Base-by-base conservation (phyloP, 1,140 invertebrate genomes). In the Gonatopus flavifemur region DNA sequence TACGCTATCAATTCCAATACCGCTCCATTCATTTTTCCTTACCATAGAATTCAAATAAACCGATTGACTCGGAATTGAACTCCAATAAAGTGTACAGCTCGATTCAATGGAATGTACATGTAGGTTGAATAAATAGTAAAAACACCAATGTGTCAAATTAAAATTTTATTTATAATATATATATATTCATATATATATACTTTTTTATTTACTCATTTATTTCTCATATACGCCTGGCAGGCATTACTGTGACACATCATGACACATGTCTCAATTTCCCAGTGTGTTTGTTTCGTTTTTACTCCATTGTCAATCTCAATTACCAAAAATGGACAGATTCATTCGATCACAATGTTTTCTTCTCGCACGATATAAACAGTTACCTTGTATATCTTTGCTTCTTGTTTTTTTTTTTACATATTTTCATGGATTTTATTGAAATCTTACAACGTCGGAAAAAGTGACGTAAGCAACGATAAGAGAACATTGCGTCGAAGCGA, bases 311-410 rank as follows among this genome's bases (percentile, higher is more conserved):
- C 56, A 64, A 57, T 57, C 43, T 57, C 54, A 52, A 66, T 70
- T 68, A 62, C 67, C 63, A 73, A 72, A 67, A 69, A 71, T 68
- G 66, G 66, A 66, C 66, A 68, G 66, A 57, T 55, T 32, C 55
- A 45, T 49, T 33, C 20, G 37, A 20, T 32, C 39, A 52, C 51
- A 47, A 56, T 41, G 50, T 56, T 62, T 55, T 42, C 55, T 36
- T 24, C 25, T 55, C 49, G 36, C 19, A 39, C 35, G 4, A 40
- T 22, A 24, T 15, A 24, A 19, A 22, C 30, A 44, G 36, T 43
- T 48, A n/a, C n/a, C n/a, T n/a, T 24, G 15, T 30, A 13, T 44
- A 13, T 19, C 35, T 22, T 40, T 3, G 2, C 2, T 16, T 6
- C 3, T 36, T 28, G 12, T 20, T 9, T 18, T 36, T 21, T 5